These are phyloP conservation scores for Sardinella longiceps DNA, from an alignment of 2,797 vertebrate genomes.

Conservation along the genomic window DNA sequence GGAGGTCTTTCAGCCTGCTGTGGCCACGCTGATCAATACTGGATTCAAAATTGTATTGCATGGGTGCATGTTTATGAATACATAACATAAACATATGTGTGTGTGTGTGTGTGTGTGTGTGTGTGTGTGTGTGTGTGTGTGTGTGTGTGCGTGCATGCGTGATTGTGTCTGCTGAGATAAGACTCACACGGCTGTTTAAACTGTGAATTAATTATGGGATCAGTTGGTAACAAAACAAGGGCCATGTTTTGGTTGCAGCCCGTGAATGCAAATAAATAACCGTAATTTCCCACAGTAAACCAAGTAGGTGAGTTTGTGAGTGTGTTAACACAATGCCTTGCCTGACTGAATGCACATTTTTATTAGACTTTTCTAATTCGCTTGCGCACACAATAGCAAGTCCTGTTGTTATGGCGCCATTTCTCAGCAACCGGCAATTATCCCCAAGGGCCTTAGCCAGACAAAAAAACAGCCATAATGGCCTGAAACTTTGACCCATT, in stretches of 20 bases:
- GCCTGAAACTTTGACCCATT: not conserved
- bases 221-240: not conserved
- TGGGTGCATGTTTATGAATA: not conserved
- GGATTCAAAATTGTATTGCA: not conserved
- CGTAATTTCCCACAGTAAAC: not conserved
- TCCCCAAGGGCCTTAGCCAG: not conserved
- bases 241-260: not conserved
- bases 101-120: not conserved
- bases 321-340: slow-evolving; percentile 7
- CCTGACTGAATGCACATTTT: slow-evolving; percentile 20
- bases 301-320: slow-evolving; percentile 14
- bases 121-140: not conserved
- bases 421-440: not conserved
- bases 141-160: not conserved
- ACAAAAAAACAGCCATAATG: not conserved
- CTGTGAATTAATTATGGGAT: slow-evolving; percentile 6
- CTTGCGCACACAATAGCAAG: not conserved
- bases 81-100: not conserved
- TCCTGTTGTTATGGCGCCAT: not conserved
- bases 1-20: not conserved
- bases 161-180: not conserved
- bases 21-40: not conserved
- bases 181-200: not conserved
- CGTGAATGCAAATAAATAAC: slow-evolving; percentile 1
- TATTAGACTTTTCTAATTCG: slow-evolving; percentile 4